phyloP scores from a whole-genome alignment of 2,113 vertebrate genomes.

The Thalassarche chlororhynchos region DNA sequence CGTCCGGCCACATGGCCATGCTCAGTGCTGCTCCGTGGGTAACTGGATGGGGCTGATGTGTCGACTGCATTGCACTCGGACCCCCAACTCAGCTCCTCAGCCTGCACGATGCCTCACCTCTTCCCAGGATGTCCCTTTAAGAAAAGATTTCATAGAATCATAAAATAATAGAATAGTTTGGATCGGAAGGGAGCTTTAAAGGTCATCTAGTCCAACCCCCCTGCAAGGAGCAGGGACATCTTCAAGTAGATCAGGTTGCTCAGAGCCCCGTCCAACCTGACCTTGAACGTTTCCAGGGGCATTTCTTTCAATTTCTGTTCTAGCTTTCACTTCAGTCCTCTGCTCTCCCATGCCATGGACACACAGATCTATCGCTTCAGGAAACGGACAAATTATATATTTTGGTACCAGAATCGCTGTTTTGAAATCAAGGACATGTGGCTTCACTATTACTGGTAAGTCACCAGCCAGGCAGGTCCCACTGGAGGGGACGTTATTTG shows the following conservation, averaged over 20 bases:
- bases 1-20: rapidly evolving
- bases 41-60: background rate
- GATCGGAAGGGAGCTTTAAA: no score
- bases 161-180: no score
- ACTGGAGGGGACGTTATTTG: background rate
- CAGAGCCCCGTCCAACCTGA: no score
- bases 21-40: rapidly evolving
- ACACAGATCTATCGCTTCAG: background rate
- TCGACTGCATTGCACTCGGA: background rate
- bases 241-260: no score
- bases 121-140: background rate
- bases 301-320: background rate
- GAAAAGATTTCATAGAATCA: background rate
- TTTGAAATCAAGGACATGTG: background rate
- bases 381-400: background rate
- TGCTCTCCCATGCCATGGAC: background rate
- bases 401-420: background rate
- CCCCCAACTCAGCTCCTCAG: background rate
- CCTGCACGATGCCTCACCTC: rapidly evolving
- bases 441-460: background rate
- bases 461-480: background rate
- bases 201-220: no score
- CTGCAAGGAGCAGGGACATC: no score
- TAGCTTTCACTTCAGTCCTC: background rate
- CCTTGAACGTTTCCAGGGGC: no score